Evolutionary conservation across 2,797 vertebrate genomes (phyloP).

Genomic region (Myoxocephalus aenaeus): DNA sequence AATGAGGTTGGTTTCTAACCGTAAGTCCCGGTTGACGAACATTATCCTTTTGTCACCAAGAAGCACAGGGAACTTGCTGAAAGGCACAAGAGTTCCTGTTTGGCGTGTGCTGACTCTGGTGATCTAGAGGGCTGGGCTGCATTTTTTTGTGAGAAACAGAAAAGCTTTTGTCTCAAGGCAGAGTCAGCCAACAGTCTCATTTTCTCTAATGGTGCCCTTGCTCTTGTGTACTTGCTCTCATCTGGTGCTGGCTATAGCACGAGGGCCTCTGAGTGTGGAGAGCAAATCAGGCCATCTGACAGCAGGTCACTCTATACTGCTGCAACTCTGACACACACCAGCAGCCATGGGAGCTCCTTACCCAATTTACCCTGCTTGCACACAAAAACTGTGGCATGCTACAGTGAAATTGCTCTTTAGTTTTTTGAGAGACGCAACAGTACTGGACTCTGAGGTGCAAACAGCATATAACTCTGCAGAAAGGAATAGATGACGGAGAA

Average conservation of each 20-base stretch:
- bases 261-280: conserved; percentile 50
- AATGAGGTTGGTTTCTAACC: conserved; percentile 76
- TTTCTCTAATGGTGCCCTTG: conserved; percentile 51
- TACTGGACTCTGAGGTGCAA: conserved; percentile 39
- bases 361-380: conserved; percentile 69
- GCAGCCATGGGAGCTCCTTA: conserved; percentile 62
- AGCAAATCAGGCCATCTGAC: conserved; percentile 81
- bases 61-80: conserved; percentile 54
- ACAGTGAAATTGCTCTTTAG: conserved; percentile 56
- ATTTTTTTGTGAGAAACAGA: conserved; percentile 48
- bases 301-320: conserved; percentile 73
- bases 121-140: conserved; percentile 20
- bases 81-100: conserved; percentile 49
- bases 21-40: conserved; percentile 57
- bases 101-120: conserved; percentile 42
- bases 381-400: conserved; percentile 56
- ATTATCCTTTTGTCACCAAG: conserved; percentile 67
- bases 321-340: conserved; percentile 69
- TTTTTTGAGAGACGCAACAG: conserved; percentile 40
- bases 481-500: conserved; percentile 31
- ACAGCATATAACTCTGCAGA: conserved; percentile 47
- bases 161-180: conserved; percentile 55
- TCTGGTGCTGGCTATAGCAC: conserved; percentile 45
- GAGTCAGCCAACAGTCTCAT: conserved; percentile 53
- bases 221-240: conserved; percentile 39